Evolutionary conservation across 2,797 vertebrate species (phyloP).

Genomic region (Lepus oiostolus): DNA sequence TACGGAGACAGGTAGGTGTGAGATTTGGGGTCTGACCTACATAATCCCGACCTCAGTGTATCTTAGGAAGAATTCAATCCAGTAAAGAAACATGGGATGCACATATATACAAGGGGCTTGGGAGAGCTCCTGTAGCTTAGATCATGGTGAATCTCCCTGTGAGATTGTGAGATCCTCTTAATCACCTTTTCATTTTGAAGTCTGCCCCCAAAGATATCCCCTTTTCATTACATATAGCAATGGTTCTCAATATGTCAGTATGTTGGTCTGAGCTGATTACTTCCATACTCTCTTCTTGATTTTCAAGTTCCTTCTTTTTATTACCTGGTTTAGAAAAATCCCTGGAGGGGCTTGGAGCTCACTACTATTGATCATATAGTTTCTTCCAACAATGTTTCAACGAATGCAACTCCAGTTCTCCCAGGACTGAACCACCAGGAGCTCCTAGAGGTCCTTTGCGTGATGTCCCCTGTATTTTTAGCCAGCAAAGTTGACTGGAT

Average conservation of each 20-base stretch:
- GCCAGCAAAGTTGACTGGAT: background rate
- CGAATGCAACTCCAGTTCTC: background rate
- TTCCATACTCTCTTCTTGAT: background rate
- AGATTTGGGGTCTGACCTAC: too few species aligned
- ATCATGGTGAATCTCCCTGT: too few species aligned
- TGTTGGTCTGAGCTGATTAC: background rate
- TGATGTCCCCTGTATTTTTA: background rate
- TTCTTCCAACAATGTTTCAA: background rate
- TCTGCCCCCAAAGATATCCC: background rate
- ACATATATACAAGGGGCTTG: too few species aligned
- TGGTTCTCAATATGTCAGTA: background rate
- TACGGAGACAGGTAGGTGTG: too few species aligned
- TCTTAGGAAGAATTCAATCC: too few species aligned
- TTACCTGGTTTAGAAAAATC: background rate
- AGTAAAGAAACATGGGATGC: too few species aligned
- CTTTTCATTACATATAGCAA: background rate
- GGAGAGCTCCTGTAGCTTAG: too few species aligned
- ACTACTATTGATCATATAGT: background rate
- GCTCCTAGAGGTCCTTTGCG: background rate
- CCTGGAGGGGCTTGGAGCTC: background rate
- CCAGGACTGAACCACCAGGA: too few species aligned
- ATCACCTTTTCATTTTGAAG: constrained; percentile 13
- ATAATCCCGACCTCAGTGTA: too few species aligned
- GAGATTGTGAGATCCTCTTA: background rate
- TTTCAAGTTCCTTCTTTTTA: constrained; percentile 5